Evolutionary conservation across 2,113 vertebrate genomes (phyloP).

Genomic region (Sturnira hondurensis): DNA sequence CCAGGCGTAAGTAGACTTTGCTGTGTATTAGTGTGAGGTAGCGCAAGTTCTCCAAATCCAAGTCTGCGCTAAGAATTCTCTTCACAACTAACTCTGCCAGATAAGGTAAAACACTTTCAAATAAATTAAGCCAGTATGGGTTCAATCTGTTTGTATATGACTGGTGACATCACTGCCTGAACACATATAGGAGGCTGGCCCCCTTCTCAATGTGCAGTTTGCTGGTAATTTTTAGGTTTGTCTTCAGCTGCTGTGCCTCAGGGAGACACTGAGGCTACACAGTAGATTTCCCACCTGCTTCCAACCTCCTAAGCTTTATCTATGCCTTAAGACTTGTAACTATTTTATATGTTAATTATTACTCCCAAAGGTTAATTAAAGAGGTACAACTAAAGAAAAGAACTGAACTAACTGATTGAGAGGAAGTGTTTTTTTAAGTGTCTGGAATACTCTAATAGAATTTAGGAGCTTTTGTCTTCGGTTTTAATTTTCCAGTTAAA

Average conservation of each 20-base stretch:
- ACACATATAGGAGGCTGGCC: not conserved
- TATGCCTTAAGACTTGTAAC: not conserved
- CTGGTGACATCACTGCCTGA: not conserved
- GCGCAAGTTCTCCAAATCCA: not conserved
- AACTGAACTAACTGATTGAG: not conserved
- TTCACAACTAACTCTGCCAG: not conserved
- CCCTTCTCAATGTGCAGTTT: not conserved
- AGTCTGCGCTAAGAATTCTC: slow-evolving; percentile 4
- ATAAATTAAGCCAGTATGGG: not conserved
- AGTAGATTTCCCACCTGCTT: slow-evolving; percentile 34
- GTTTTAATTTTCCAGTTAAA: slow-evolving; percentile 52
- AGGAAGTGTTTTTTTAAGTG: slow-evolving; percentile 46
- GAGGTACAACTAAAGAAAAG: slow-evolving; percentile 33
- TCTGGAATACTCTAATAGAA: slow-evolving; percentile 8
- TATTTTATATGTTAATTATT: slow-evolving; percentile 61
- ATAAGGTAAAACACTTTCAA: slow-evolving; percentile 10
- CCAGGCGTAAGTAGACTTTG: not conserved
- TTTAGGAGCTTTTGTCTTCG: slow-evolving; percentile 29
- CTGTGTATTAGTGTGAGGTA: not conserved
- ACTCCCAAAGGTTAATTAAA: slow-evolving; percentile 63
- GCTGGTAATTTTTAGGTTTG: not conserved
- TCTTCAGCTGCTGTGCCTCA: slow-evolving; percentile 16
- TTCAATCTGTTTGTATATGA: slow-evolving; percentile 9
- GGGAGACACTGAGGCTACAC: not conserved
- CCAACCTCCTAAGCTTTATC: slow-evolving; percentile 20